phyloP scores from a whole-genome alignment of 2,888 invertebrate species.

The Phalera bucephala region DNA sequence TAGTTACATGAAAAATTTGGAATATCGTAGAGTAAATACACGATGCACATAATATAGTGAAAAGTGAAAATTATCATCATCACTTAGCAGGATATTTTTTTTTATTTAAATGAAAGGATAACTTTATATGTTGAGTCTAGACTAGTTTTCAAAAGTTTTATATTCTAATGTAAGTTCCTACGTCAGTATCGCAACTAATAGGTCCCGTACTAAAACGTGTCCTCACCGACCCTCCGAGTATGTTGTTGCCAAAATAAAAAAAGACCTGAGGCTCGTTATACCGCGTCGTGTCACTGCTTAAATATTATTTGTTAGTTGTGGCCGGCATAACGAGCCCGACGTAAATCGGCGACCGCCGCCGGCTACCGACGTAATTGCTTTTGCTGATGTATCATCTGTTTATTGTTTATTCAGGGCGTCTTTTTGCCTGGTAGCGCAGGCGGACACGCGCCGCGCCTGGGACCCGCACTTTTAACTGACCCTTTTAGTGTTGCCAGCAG shows the following conservation, averaged over 20 bases:
- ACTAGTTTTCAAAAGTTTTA: no score
- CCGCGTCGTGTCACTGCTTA: constrained; percentile 40
- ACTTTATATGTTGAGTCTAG: no score
- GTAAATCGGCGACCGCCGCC: constrained; percentile 58
- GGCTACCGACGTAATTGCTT: constrained; percentile 66
- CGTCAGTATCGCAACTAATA: no score
- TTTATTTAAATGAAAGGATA: no score
- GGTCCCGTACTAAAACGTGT: neutral
- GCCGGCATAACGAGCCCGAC: constrained; percentile 45
- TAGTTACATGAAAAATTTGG: no score
- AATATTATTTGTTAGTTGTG: constrained; percentile 45
- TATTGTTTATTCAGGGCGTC: constrained; percentile 70
- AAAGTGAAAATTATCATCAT: no score
- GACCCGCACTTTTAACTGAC: constrained; percentile 15
- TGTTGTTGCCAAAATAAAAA: constrained; percentile 34
- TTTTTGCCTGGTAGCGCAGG: constrained; percentile 70
- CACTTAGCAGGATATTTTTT: no score
- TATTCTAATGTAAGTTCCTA: no score
- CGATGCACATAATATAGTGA: no score
- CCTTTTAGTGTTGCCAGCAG: no score
- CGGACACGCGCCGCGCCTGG: constrained; percentile 6
- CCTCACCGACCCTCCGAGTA: constrained; percentile 20
- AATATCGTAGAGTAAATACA: no score
- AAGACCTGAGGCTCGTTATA: constrained; percentile 45
- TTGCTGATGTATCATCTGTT: constrained; percentile 68